phyloP scores from a whole-genome alignment of 2,797 vertebrate genomes.

The Girardinus metallicus region DNA sequence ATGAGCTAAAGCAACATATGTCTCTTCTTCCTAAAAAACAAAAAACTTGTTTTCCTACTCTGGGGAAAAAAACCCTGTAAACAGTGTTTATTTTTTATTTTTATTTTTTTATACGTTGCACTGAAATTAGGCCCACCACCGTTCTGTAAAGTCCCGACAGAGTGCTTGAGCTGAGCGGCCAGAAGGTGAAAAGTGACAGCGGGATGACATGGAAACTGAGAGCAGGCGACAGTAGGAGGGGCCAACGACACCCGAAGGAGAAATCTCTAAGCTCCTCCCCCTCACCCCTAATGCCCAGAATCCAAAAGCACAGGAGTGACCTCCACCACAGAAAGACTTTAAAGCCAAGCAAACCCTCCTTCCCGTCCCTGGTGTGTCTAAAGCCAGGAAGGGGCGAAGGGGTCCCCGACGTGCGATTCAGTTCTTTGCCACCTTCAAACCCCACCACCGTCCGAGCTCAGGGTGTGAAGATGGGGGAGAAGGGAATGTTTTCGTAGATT shows the following conservation, averaged over 20 bases:
- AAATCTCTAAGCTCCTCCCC: constrained; percentile 47
- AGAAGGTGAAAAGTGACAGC: constrained; percentile 84
- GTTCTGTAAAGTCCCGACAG: constrained; percentile 75
- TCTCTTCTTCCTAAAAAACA: constrained; percentile 55
- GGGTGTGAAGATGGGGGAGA: constrained; percentile 98
- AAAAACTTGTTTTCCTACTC: constrained; percentile 44
- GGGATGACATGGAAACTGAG: constrained; percentile 88
- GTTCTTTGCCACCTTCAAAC: constrained; percentile 52
- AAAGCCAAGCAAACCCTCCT: constrained; percentile 32
- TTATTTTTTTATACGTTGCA: constrained; percentile 37
- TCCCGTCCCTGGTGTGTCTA: constrained; percentile 73
- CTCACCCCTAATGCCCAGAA: constrained; percentile 57
- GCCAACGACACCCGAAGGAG: constrained; percentile 78
- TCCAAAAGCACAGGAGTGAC: constrained; percentile 55
- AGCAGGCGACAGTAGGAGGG: constrained; percentile 63
- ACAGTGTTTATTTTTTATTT: no score
- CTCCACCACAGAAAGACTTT: constrained; percentile 69
- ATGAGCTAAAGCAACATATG: constrained; percentile 52
- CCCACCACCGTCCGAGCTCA: constrained; percentile 82
- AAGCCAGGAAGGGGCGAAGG: constrained; percentile 80
- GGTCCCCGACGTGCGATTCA: constrained; percentile 48
- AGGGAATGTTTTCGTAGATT: constrained; percentile 99
- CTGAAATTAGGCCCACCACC: constrained; percentile 63
- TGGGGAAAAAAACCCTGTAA: constrained; percentile 54
- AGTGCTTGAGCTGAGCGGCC: constrained; percentile 74